Conservation (phyloP, 2,888 invertebrate genomes). For the Amphipyra tragopoginis region DNA sequence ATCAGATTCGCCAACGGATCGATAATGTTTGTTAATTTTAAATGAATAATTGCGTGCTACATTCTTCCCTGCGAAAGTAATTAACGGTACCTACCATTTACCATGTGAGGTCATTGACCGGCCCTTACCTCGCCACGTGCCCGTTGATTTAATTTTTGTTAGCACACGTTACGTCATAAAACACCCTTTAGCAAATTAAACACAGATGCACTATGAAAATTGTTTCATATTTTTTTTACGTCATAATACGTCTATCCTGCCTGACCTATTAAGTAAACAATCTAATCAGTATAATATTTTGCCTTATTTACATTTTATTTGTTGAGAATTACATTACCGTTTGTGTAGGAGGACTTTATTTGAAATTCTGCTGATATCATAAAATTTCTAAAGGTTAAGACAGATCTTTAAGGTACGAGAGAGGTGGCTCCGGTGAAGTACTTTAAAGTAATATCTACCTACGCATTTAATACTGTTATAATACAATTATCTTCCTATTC, state of each 20-base stretch:
- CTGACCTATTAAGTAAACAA: too few species aligned
- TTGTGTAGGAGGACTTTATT: conserved; percentile 25
- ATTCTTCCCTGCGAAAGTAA: conserved; percentile 78
- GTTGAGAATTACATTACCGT: too few species aligned
- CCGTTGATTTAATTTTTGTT: conserved; percentile 61
- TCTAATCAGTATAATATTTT: conserved; percentile 2
- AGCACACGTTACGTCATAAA: conserved; percentile 56
- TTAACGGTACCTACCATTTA: conserved; percentile 72
- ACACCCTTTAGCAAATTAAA: conserved; percentile 43
- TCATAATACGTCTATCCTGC: neutral
- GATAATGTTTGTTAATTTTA: conserved; percentile 51
- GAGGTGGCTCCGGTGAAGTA: conserved; percentile 20
- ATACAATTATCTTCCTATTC: neutral
- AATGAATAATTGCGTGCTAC: conserved; percentile 67
- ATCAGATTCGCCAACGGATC: conserved; percentile 37
- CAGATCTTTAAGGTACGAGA: conserved; percentile 23
- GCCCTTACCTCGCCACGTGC: conserved; percentile 79
- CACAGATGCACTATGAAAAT: conserved; percentile 5
- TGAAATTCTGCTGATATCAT: conserved; percentile 19
- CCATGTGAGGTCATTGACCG: conserved; percentile 80
- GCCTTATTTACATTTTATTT: neutral
- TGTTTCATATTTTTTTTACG: neutral
- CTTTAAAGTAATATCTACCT: conserved; percentile 16
- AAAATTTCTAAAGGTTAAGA: conserved; percentile 35
- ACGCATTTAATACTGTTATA: neutral